A percentile compares a stretch with the other conserved stretches of the same genome.
phyloP scores from a whole-genome alignment of 1,140 invertebrate genomes.

The Pseudomyrmex cubaensis region DNA sequence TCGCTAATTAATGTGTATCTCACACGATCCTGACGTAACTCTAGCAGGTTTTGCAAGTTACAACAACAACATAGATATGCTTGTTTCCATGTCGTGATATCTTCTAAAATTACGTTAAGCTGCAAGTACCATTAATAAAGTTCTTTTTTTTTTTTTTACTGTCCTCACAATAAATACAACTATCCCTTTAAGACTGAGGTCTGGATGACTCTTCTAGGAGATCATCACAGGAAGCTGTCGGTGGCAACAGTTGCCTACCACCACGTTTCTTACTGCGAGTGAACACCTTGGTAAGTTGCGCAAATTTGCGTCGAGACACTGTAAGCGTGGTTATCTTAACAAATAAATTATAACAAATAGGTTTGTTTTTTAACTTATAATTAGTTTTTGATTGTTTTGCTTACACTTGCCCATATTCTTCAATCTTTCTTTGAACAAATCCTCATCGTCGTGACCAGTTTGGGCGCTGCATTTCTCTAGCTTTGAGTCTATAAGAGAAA shows the following conservation, averaged over 20 bases:
- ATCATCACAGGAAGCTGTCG: slow-evolving; percentile 83
- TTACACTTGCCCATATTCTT: slow-evolving; percentile 95
- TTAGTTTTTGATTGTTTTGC: neutral
- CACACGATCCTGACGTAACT: slow-evolving; percentile 20
- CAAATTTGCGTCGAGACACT: slow-evolving; percentile 93
- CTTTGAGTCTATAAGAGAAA: slow-evolving; percentile 79
- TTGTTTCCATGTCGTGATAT: slow-evolving; percentile 41
- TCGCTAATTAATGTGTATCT: slow-evolving; percentile 47
- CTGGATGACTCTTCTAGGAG: slow-evolving; percentile 82
- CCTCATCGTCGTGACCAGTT: slow-evolving; percentile 89
- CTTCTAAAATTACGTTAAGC: slow-evolving; percentile 42
- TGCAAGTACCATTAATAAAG: slow-evolving; percentile 23
- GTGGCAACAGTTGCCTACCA: slow-evolving; percentile 83
- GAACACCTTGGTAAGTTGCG: slow-evolving; percentile 92
- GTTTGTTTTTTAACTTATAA: slow-evolving; percentile 41
- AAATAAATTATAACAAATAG: slow-evolving; percentile 1
- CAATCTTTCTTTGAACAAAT: slow-evolving; percentile 92
- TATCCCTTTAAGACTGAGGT: slow-evolving; percentile 75
- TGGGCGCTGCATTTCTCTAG: slow-evolving; percentile 75
- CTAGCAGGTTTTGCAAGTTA: slow-evolving; percentile 25
- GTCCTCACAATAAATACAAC: neutral
- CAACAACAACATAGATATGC: slow-evolving; percentile 64
- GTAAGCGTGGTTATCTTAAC: slow-evolving; percentile 68
- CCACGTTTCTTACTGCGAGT: slow-evolving; percentile 89
- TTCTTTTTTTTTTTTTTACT: neutral